phyloP scores from a whole-genome alignment of 2,797 vertebrate species.

The Prionace glauca region DNA sequence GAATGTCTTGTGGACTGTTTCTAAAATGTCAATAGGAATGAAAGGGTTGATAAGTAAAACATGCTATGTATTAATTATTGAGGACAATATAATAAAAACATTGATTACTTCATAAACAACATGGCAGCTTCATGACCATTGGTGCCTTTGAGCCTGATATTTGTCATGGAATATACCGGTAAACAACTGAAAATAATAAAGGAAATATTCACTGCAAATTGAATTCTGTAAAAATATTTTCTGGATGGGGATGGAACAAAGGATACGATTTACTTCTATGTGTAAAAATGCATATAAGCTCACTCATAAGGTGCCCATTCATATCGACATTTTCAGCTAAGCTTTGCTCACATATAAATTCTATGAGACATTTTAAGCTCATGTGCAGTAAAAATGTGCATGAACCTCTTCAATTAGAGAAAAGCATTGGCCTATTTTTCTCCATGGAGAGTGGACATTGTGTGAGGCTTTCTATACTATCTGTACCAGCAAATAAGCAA shows the following conservation, averaged over 20 bases:
- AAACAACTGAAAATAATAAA: neutral
- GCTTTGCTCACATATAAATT: neutral
- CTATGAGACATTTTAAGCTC: neutral
- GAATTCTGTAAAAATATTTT: neutral
- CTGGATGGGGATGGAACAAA: neutral
- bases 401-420: neutral
- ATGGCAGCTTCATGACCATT: neutral
- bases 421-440: neutral
- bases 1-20: neutral
- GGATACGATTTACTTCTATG: neutral
- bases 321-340: neutral
- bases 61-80: neutral
- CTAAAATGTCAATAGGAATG: neutral
- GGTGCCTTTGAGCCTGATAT: neutral
- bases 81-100: neutral
- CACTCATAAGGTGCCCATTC: neutral
- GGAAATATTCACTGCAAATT: neutral
- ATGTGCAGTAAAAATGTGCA: neutral
- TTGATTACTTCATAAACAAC: neutral
- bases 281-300: neutral
- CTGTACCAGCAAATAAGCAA: neutral
- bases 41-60: neutral
- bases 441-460: neutral
- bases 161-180: neutral
- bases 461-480: neutral